Evolutionary conservation across 2,797 vertebrate genomes (phyloP).

Genomic region (Melanotaenia nigrans): DNA sequence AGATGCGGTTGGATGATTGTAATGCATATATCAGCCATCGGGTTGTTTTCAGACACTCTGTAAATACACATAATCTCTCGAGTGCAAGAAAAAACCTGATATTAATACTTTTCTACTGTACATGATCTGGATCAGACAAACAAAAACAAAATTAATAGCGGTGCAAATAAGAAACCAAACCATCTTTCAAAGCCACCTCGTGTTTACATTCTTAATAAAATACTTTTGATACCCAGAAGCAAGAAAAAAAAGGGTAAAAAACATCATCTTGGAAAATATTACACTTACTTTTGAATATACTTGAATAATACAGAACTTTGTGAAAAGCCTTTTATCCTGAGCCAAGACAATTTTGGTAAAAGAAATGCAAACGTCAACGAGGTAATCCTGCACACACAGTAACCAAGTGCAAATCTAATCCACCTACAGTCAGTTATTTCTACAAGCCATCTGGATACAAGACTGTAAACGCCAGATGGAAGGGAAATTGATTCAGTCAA

Average conservation of each 20-base stretch:
- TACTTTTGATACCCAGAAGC: neutral
- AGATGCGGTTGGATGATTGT: neutral
- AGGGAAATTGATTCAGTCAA: constrained; percentile 31
- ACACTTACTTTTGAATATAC: neutral
- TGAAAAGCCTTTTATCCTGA: neutral
- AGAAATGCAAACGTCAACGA: constrained; percentile 18
- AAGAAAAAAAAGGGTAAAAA: neutral
- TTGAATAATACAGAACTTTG: neutral
- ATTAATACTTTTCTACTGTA: neutral
- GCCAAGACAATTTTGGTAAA: constrained; percentile 29
- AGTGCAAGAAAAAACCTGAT: neutral
- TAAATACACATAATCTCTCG: neutral
- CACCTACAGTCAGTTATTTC: constrained; percentile 52
- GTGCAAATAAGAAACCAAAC: neutral
- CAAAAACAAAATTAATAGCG: neutral
- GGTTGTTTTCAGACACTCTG: neutral
- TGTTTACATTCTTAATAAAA: neutral
- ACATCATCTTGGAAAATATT: neutral
- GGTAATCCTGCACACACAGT: constrained; percentile 15
- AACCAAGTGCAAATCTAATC: constrained; percentile 53
- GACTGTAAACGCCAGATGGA: constrained; percentile 42
- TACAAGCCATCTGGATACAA: constrained; percentile 57
- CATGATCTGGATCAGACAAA: neutral
- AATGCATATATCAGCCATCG: neutral
- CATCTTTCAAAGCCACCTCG: too few species aligned